Conservation (phyloP, 2,888 invertebrate genomes). For the Mesochorus sp. region DNA sequence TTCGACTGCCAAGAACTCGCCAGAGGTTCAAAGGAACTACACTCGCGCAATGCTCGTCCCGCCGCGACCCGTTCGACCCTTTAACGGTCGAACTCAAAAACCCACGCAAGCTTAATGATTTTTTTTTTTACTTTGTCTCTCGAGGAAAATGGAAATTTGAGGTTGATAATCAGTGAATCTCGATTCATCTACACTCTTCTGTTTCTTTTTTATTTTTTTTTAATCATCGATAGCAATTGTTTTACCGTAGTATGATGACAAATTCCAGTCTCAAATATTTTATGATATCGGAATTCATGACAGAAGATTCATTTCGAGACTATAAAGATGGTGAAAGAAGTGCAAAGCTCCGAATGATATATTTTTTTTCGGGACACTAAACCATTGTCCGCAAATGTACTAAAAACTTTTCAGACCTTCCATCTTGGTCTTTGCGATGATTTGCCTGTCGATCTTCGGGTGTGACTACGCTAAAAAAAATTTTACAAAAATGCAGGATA, state of each 20-base stretch:
- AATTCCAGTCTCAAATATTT: no score
- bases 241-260: no score
- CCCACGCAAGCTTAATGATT: no score
- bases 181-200: no score
- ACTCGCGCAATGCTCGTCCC: background rate
- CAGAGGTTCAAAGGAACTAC: constrained; percentile 1
- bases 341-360: constrained; percentile 2
- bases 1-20: constrained; percentile 35
- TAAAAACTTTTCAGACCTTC: constrained; percentile 54
- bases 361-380: constrained; percentile 69
- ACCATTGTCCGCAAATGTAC: constrained; percentile 77
- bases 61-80: constrained; percentile 24
- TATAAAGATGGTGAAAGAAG: constrained; percentile 14
- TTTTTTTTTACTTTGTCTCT: no score
- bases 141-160: no score
- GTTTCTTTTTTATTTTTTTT: background rate
- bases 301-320: background rate
- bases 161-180: no score
- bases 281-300: background rate
- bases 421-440: constrained; percentile 9
- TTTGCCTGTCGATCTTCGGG: constrained; percentile 66
- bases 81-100: background rate
- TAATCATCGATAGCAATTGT: constrained; percentile 1
- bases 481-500: no score
- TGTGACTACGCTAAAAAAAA: constrained; percentile 35